Conservation (phyloP, 2,797 vertebrate species). For the Neosilurus mollespiculum region DNA sequence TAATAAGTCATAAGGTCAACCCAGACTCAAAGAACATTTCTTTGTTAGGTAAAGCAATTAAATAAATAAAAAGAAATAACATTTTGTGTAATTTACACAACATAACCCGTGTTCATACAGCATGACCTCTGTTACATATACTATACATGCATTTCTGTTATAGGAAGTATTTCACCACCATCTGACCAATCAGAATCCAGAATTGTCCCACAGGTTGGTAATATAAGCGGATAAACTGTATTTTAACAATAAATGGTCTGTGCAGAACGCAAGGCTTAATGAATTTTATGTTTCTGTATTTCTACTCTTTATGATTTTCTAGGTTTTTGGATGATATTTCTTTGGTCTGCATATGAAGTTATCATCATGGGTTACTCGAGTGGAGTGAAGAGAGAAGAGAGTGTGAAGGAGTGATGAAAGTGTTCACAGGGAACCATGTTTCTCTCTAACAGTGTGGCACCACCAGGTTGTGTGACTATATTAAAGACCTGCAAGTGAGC, state of each 20-base stretch:
- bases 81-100: no score
- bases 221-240: neutral
- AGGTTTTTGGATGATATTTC: neutral
- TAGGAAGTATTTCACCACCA: neutral
- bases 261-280: neutral
- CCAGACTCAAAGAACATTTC: no score
- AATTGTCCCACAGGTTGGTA: neutral
- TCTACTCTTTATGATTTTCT: neutral
- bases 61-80: no score
- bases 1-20: no score
- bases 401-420: neutral
- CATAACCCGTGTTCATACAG: no score
- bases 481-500: slow-evolving; percentile 11
- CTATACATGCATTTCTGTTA: neutral
- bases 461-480: neutral
- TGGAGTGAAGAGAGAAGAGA: neutral
- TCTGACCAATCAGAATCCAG: neutral
- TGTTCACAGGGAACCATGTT: slow-evolving; percentile 4
- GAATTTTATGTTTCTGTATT: neutral
- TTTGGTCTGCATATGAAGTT: neutral
- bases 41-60: no score
- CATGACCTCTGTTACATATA: no score
- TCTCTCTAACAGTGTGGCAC: neutral
- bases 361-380: neutral
- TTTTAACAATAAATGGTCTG: neutral